Conservation (phyloP, 1,140 invertebrate species). For the Neoseiulus cucumeris region DNA sequence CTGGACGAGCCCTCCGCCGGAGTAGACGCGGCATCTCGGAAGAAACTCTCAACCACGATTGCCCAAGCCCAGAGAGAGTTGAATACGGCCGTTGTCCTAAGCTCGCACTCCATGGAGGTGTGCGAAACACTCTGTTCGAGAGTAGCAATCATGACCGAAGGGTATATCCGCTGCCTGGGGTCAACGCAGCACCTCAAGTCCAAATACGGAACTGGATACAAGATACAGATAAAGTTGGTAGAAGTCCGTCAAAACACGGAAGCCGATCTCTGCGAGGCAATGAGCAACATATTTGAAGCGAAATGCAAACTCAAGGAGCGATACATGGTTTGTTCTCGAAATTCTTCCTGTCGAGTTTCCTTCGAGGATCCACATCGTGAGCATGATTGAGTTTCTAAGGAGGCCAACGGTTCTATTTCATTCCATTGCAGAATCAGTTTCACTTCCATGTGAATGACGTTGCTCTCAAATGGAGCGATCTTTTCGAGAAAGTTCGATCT, state of each 20-base stretch:
- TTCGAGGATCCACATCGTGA: no score
- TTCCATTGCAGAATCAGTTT: constrained; percentile 39
- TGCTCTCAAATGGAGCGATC: constrained; percentile 22
- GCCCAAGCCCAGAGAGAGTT: background rate
- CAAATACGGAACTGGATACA: no score
- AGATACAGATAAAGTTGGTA: no score
- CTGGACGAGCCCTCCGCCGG: constrained; percentile 32
- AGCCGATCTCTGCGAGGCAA: no score
- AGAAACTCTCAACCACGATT: constrained; percentile 29
- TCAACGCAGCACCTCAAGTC: no score
- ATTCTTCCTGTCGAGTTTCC: no score
- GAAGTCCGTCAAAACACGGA: no score
- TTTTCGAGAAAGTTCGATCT: constrained; percentile 30
- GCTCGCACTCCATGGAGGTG: constrained; percentile 59
- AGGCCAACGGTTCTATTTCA: no score
- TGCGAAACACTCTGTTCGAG: constrained; percentile 64
- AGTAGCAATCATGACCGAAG: constrained; percentile 69
- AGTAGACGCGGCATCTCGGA: constrained; percentile 31
- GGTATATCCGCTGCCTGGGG: constrained; percentile 48
- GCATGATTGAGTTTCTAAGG: no score
- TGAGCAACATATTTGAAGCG: no score
- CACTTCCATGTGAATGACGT: constrained; percentile 44
- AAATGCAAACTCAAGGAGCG: no score
- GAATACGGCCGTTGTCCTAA: constrained; percentile 35
- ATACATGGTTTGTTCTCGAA: no score